Base-by-base conservation (phyloP, 2,888 invertebrate genomes). In the Stenurella melanura region DNA sequence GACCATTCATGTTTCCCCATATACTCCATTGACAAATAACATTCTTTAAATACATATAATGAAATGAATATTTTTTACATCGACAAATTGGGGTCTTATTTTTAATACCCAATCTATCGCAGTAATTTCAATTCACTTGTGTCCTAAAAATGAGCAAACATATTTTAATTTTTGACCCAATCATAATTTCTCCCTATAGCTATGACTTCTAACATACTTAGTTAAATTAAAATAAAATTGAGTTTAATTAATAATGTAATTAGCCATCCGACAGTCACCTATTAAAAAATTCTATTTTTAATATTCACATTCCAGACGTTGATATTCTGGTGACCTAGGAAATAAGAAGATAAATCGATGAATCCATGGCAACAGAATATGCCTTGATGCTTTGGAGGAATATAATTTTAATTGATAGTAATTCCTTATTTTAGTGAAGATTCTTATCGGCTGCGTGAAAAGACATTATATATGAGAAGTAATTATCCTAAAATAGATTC, bases 311-410 rank as follows among this genome's bases (percentile, higher is more conserved):
- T 50, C 50, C 50, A 50, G 50, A 50, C 50, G 50, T 50, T 50
- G 50, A 50, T 50, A 15, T 50, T 15, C 50, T 50, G 50, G 50
- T 50, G 50, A 50, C 50, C 50, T 50, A 50, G 50, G 50, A 50
- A 50, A 50, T 50, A 50, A 50, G 50, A 15, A 50, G 50, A 50
- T 50, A 50, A 50, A 50, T 50, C 50, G 15, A 50, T 50, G 50
- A 50, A 50, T 50, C 50, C 50, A 50, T 50, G 50, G 50, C 50
- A 50, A 50, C 50, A 50, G 50, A 50, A 50, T 50, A 50, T 50
- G 50, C 15, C 5, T 15, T 5, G 50, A 15, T 50, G 15, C 11
- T 15, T 11, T 15, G n/a, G 5, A 50, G 11, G 50, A 50, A 50
- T 50, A 15, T 15, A 50, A 26, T 50, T 50, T 50, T 50, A 50